phyloP scores from a whole-genome alignment of 2,113 vertebrate genomes.

The Seriola aureovittata region DNA sequence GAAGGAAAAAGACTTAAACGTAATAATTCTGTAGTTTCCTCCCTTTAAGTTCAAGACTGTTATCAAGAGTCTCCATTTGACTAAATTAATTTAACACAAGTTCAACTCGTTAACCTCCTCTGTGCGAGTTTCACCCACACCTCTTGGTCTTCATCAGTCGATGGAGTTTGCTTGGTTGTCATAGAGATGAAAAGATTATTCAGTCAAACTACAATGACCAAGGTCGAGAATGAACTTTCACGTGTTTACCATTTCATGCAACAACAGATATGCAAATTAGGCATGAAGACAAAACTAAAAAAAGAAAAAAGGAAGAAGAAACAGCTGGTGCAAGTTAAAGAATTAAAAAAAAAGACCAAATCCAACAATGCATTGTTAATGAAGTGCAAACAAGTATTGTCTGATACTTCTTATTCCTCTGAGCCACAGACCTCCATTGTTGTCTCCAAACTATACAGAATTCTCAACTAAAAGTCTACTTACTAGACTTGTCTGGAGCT shows the following conservation, averaged over 20 bases:
- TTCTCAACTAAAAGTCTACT: too few relatives aligned
- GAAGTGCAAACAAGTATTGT: neutral
- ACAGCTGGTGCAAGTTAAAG: neutral
- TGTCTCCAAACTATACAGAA: too few relatives aligned
- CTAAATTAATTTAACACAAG: neutral
- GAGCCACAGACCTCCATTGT: neutral
- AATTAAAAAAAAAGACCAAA: neutral
- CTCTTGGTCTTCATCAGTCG: too few relatives aligned
- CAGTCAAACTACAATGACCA: neutral
- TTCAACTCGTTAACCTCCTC: too few relatives aligned
- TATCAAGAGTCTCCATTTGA: neutral
- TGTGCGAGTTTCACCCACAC: too few relatives aligned
- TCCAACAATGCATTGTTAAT: neutral
- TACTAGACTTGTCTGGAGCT: too few relatives aligned
- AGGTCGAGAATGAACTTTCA: neutral
- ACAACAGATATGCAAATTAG: neutral
- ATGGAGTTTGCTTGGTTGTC: neutral
- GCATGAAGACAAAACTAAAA: neutral
- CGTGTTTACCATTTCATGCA: neutral
- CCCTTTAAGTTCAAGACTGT: neutral
- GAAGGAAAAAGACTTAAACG: too few relatives aligned
- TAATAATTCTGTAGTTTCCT: neutral
- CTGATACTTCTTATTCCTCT: neutral
- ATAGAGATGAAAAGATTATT: neutral
- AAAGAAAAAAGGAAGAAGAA: too few relatives aligned